Base-by-base conservation (phyloP, 1,140 invertebrate genomes). In the Bilobella aurantiaca region DNA sequence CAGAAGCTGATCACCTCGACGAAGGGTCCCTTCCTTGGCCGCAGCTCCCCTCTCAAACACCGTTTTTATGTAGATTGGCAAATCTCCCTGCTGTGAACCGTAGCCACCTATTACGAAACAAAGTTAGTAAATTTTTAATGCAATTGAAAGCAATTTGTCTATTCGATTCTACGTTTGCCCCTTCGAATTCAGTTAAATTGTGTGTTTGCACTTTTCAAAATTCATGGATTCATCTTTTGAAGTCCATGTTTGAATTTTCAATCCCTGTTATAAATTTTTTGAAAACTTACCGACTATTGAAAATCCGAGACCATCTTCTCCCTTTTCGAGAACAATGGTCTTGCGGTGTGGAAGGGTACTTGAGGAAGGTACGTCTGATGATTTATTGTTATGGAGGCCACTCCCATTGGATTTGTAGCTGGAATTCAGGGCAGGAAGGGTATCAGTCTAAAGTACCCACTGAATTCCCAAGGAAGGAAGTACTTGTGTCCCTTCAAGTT, bases 21-120 rank as follows among this genome's bases (percentile, higher is more conserved):
- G 81, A 23, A 90, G 78, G 65, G 82, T 78, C 2, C 82, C 85
- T 62, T 84, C 82, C 66, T 85, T 82, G 30, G 86, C 84, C 12
- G 87, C 87, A 66, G 87, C 86, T 46, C 87, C 87, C 64, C 84
- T 83, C 58, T 84, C 83, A 74, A 89, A 90, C 59, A 90, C 86
- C n/a, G 85, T 89, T 75, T 90, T 90, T 16, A 90, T 86, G 74
- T 87, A 90, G 65, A 90, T 88, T 16, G 88, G 87, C 76, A 90
- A 82, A 73, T 87, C 83, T 1, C 87, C 87, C 69, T 86, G 84
- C 3, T 86, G 86, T 47, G 86, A 88, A 23, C 70, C 70, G 58
- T 61, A 66, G 1, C 59, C 49, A 16, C 87, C 87, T 0, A 89
- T 87, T 30, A 59, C 3, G 16, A 3, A 47, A 47, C 37, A 49